Evolutionary conservation across 1,140 invertebrate species (phyloP).

Genomic region (Meteorus sp.): DNA sequence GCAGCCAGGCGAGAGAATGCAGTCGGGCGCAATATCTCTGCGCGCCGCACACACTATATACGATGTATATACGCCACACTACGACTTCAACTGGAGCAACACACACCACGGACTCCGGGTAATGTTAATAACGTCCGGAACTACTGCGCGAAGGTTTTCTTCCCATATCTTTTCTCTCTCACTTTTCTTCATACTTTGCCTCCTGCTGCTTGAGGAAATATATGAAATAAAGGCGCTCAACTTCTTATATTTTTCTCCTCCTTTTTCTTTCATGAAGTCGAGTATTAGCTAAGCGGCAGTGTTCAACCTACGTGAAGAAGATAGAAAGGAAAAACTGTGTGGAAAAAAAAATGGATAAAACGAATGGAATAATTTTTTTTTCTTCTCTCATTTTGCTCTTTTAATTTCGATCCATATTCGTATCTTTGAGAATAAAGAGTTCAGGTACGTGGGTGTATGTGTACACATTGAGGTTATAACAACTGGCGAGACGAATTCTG

Average conservation of each 20-base stretch:
- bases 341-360: too few species aligned
- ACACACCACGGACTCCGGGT: slow-evolving; percentile 2
- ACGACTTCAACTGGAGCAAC: not conserved
- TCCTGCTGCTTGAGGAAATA: not conserved
- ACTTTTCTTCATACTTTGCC: not conserved
- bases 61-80: not conserved
- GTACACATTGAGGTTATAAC: slow-evolving; percentile 14
- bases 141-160: not conserved
- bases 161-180: not conserved
- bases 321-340: not conserved
- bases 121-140: slow-evolving; percentile 16
- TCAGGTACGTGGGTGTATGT: slow-evolving; percentile 4
- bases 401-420: not conserved
- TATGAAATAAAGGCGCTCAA: slow-evolving; percentile 2
- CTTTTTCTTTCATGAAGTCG: not conserved
- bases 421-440: not conserved
- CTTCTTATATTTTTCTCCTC: not conserved
- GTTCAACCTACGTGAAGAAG: not conserved
- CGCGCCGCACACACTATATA: slow-evolving; percentile 2
- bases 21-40: slow-evolving; percentile 33
- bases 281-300: not conserved
- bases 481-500: slow-evolving; percentile 33
- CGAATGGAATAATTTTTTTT: not conserved
- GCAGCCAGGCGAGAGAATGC: slow-evolving; percentile 40
- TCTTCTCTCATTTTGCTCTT: not conserved